Percentiles rank a stretch among this genome's conserved stretches.
Evolutionary conservation across 2,113 vertebrate genomes (phyloP).

Genomic region (Bungarus multicinctus): DNA sequence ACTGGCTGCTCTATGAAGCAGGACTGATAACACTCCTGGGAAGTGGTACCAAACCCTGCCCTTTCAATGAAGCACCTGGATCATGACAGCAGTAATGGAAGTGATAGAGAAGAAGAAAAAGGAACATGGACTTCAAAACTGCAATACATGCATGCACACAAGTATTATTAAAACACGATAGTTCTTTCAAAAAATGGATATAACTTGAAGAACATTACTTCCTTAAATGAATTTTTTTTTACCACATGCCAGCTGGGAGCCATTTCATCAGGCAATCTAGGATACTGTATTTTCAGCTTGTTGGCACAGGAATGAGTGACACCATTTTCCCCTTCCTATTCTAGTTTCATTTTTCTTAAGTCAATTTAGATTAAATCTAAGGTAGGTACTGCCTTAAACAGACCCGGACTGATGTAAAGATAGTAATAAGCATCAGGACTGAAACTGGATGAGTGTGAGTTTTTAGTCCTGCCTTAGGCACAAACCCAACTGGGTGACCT

Average conservation of each 20-base stretch:
- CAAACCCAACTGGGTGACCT: neutral
- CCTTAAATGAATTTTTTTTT: neutral
- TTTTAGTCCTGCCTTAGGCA: neutral
- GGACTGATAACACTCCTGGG: slow-evolving; percentile 8
- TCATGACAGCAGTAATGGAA: neutral
- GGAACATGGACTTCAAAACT: neutral
- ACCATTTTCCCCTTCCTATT: neutral
- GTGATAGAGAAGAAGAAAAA: slow-evolving; percentile 16
- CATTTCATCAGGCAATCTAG: neutral
- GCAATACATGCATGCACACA: neutral
- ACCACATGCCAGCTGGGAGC: neutral
- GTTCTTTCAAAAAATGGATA: neutral
- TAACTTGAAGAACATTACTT: neutral
- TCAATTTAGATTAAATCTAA: neutral
- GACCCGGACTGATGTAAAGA: neutral
- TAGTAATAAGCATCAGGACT: neutral
- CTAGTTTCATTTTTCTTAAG: neutral
- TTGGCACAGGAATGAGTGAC: neutral
- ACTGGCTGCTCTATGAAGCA: neutral
- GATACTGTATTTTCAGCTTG: neutral
- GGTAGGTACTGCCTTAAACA: neutral
- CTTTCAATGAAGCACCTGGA: neutral
- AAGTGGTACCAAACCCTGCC: neutral
- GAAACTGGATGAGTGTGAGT: neutral
- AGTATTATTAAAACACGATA: neutral